phyloP scores from a whole-genome alignment of 2,888 invertebrate genomes.

The Dinocampus coccinellae region DNA sequence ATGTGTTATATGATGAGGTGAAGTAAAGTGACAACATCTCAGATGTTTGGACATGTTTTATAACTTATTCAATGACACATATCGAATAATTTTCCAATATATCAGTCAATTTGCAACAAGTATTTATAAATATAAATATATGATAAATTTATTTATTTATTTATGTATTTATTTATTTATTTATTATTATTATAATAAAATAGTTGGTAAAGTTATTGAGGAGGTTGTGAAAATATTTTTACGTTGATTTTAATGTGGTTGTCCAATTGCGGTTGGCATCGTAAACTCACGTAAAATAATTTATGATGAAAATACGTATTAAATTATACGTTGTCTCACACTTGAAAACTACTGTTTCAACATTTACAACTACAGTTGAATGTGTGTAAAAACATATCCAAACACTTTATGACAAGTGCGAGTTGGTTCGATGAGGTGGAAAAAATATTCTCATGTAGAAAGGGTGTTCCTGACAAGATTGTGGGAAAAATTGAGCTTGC shows the following conservation, averaged over 20 bases:
- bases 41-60: background rate
- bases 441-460: conserved; percentile 24
- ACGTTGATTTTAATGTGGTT: conserved; percentile 42
- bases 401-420: conserved; percentile 35
- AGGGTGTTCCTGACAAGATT: conserved; percentile 20
- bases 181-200: background rate
- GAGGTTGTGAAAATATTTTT: conserved; percentile 7
- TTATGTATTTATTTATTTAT: conserved; percentile 39
- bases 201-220: background rate
- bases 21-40: background rate
- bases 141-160: too few relatives aligned
- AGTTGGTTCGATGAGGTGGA: conserved; percentile 33
- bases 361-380: background rate
- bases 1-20: background rate
- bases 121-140: background rate
- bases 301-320: conserved; percentile 46
- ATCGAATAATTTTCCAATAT: background rate
- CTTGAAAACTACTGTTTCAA: conserved; percentile 34
- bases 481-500: conserved; percentile 27
- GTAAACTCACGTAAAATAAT: conserved; percentile 41
- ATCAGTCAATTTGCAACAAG: background rate
- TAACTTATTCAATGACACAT: background rate
- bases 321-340: conserved; percentile 33
- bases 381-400: conserved; percentile 27
- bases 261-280: conserved; percentile 30